Conservation (phyloP, 2,797 vertebrate species). For the Jordanella pulchra region DNA sequence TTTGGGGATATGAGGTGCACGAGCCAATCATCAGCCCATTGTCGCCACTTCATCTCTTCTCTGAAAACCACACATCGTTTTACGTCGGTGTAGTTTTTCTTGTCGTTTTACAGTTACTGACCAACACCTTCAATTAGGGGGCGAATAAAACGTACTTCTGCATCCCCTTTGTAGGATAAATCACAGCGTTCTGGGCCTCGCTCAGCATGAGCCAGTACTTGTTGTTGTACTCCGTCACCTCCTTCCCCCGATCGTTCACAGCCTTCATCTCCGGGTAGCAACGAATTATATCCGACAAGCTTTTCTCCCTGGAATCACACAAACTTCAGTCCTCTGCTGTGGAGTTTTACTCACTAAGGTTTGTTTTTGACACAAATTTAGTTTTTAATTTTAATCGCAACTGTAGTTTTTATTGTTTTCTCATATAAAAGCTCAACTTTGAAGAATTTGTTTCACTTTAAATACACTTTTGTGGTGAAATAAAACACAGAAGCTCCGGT, state of each 20-base stretch:
- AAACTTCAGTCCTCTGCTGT: not conserved
- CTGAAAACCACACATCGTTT: conserved; percentile 64
- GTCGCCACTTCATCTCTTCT: conserved; percentile 96
- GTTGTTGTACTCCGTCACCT: conserved; percentile 89
- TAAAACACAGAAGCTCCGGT: no score
- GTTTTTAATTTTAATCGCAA: not conserved
- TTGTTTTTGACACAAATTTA: not conserved
- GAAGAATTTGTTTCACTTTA: no score
- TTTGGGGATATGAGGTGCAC: conserved; percentile 98
- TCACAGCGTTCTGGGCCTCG: conserved; percentile 74
- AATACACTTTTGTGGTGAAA: no score
- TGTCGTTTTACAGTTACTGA: not conserved
- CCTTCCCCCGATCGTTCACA: conserved; percentile 86
- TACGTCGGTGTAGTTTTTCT: no score
- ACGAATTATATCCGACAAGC: conserved; percentile 81
- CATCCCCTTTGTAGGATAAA: conserved; percentile 85
- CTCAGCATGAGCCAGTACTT: conserved; percentile 98
- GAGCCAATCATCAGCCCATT: conserved; percentile 94
- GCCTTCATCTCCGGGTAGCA: conserved; percentile 91
- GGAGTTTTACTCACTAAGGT: no score
- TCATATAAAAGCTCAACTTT: no score
- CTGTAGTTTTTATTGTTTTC: not conserved
- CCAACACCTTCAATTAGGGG: no score
- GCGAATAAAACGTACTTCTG: conserved; percentile 79
- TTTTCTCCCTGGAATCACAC: conserved; percentile 75